Evolutionary conservation across 2,113 vertebrate genomes (phyloP), one percentile per base, ranked within the genome.

Genomic region (Poecile atricapillus): DNA sequence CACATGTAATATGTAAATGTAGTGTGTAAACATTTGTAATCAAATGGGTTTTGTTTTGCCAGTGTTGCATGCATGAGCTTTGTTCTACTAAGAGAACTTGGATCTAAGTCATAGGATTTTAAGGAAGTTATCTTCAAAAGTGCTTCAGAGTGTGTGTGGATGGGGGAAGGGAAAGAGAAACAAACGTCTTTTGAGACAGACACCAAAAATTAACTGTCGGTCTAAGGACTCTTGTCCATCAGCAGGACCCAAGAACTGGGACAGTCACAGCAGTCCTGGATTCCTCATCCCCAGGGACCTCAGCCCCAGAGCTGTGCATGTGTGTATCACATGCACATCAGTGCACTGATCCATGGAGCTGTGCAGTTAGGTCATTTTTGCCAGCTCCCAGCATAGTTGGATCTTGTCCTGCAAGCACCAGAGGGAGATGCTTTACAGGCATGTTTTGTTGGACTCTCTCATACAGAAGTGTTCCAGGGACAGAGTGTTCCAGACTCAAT

Each of bases 401-500:
- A 64, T 85, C 49, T 39, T 60, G 58, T 44, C 78, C 44, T 60
- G 35, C 0, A 0, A 78, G 49, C n/a, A 28, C 74, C 3, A 1
- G 20, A 53, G 49, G 43, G 37, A 56, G 39, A 93, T 68, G 63
- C 28, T 69, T 91, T 50, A 70, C 35, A 74, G 35, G 39, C 2
- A 0, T 69, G 65, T 75, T 83, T 78, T 86, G 33, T 78, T 91
- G 78, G 65, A 63, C 85, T 88, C 9, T n/a, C 27, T 49, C 24
- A 17, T 0, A 64, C n/a, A 53, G 73, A 46, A 43, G 18, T 2
- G 0, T 94, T 91, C 84, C 87, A 83, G 62, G 75, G 67, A 92
- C 89, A 86, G 21, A 8, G 25, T 91, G 90, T 94, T 89, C 94
- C 87, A 74, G 69, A 79, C 35, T 78, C 50, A 77, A 1, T 87